A percentile compares a stretch with the other conserved stretches of the same genome.
Evolutionary conservation across 2,797 vertebrate species (phyloP).

Genomic region (Ceryle rudis): DNA sequence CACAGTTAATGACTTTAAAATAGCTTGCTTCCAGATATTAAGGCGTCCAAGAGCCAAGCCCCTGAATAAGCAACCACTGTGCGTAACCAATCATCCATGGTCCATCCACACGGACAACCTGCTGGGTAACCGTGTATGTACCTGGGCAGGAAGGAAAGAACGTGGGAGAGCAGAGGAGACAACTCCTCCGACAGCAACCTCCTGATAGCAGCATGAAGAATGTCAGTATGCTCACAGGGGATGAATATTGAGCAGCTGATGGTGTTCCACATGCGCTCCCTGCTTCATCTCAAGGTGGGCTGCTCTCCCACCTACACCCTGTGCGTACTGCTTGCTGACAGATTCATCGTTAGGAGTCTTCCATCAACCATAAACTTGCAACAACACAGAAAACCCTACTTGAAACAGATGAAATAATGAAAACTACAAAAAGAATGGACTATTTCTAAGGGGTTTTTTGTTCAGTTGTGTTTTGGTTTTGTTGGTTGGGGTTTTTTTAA

Average conservation of each 20-base stretch:
- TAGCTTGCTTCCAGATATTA: background rate
- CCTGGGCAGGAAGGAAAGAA: background rate
- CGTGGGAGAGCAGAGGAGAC: background rate
- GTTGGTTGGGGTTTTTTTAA: background rate
- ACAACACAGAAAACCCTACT: background rate
- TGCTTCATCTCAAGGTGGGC: background rate
- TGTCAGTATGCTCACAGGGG: rapidly evolving
- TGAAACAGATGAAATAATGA: background rate
- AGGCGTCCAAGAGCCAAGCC: background rate
- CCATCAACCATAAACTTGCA: background rate
- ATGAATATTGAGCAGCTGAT: background rate
- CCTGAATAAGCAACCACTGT: background rate
- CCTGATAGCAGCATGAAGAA: background rate
- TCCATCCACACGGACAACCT: background rate
- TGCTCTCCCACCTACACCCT: background rate
- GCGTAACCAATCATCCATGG: background rate
- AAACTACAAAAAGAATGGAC: background rate
- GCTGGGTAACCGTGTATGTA: background rate
- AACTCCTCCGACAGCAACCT: background rate
- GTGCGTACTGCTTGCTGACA: background rate
- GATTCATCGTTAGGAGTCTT: background rate
- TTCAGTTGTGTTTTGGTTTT: too few relatives aligned
- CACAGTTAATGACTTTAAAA: background rate
- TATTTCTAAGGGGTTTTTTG: background rate
- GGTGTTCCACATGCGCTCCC: background rate